phyloP scores from a whole-genome alignment of 1,140 invertebrate species.

The Hycleus phaleratus region DNA sequence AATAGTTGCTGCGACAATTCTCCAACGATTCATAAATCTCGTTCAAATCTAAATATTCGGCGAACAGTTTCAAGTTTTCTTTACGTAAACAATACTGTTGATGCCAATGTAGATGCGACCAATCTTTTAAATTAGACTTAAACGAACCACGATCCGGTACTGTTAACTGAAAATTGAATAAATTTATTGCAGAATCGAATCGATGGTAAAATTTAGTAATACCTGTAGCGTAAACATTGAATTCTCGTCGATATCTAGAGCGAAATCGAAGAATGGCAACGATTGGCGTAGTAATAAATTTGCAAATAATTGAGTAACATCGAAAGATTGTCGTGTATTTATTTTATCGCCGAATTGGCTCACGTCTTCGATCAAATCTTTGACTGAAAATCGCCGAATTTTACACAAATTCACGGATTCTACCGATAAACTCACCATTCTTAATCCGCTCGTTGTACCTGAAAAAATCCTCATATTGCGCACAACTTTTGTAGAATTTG shows the following conservation, averaged over 20 bases:
- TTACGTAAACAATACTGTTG: conserved; percentile 13
- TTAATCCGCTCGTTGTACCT: conserved; percentile 7
- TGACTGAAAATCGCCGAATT: conserved; percentile 3
- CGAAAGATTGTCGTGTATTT: not conserved
- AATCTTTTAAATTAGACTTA: not conserved
- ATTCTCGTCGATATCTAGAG: conserved; percentile 14
- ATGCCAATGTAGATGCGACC: conserved; percentile 4
- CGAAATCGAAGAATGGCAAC: conserved; percentile 19
- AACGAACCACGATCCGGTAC: conserved; percentile 6
- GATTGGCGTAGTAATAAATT: conserved; percentile 14
- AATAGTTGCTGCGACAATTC: conserved; percentile 12
- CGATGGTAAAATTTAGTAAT: not conserved
- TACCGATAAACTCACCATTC: not conserved
- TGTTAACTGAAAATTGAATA: conserved; percentile 9
- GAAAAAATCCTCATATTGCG: conserved; percentile 12
- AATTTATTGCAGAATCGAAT: too few species aligned
- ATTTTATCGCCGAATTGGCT: not conserved
- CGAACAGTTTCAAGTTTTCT: not conserved
- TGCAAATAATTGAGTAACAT: conserved; percentile 17
- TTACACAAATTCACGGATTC: not conserved
- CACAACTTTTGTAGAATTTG: conserved; percentile 16
- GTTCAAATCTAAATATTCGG: conserved; percentile 4
- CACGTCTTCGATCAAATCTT: conserved; percentile 7
- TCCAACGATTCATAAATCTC: conserved; percentile 6
- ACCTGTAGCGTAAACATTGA: conserved; percentile 18